Base-by-base conservation (phyloP, 2,888 invertebrate genomes). In the Peribatodes rhomboidaria region DNA sequence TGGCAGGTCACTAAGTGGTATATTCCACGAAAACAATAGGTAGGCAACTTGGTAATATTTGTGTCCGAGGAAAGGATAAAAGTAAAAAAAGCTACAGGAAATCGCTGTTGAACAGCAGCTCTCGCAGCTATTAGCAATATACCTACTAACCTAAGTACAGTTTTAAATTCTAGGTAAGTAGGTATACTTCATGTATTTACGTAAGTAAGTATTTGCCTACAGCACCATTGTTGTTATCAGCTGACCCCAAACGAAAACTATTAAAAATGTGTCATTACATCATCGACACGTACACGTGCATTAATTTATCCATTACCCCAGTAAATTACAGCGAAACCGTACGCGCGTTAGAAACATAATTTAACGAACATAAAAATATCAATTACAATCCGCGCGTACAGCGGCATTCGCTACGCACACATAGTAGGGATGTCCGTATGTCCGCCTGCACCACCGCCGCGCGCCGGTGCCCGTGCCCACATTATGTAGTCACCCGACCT, bases 281-380 rank as follows among this genome's bases (percentile, higher is more conserved):
- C 49, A 61, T 9, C 37, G 47, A 62, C 63, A 63, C 53, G 41
- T 50, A 49, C 67, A 61, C 63, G 66, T 65, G 70, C 65, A 68
- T 63, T 61, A 58, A 65, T 68, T 68, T 67, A 70, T 66, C 63
- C 63, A 62, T 60, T 60, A 65, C 60, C 27, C 64, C 52, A 69
- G 71, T 63, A 50, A 67, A 70, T 65, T 65, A 60, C 44, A 65
- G 65, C 65, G 72, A 66, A 67, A 67, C 69, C 60, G 57, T 50
- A 62, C 57, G 61, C 67, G 73, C 74, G 73, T 74, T 74, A 74
- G 71, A 73, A 73, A 76, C 72, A 76, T 78, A 79, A 85, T 85
- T 84, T 84, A 85, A 83, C 83, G 81, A 83, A 81, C 86, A 81
- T 86, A 85, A 84, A 87, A 88, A 88, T 86, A 88, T 86, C 87